These are phyloP conservation scores for Plotosus lineatus DNA, from an alignment of 2,113 vertebrate species.

Conservation along the genomic window DNA sequence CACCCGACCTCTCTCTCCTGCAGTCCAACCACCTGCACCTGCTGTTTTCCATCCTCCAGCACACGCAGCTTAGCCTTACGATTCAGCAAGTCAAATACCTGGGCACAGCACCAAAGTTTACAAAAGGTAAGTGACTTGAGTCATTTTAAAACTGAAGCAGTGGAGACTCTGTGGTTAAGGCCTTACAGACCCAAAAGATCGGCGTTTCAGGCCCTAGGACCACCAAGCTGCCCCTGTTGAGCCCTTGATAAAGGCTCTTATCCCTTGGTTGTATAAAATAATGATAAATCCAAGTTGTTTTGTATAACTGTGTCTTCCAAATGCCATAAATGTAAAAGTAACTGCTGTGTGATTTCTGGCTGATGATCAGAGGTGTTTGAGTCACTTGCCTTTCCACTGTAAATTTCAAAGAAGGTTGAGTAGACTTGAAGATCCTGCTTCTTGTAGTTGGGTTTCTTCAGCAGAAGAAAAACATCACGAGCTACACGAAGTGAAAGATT, in stretches of 20 bases:
- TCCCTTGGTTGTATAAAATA: too few relatives aligned
- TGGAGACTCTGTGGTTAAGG: too few relatives aligned
- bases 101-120: not conserved
- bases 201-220: too few relatives aligned
- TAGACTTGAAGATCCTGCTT: slow-evolving; percentile 97
- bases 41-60: slow-evolving; percentile 95
- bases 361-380: not conserved
- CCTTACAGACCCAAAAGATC: too few relatives aligned
- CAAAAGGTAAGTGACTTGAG: not conserved
- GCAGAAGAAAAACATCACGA: slow-evolving; percentile 97
- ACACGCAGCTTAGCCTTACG: slow-evolving; percentile 95
- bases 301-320: too few relatives aligned
- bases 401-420: slow-evolving; percentile 98
- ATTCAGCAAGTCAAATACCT: slow-evolving; percentile 98
- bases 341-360: too few relatives aligned
- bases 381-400: slow-evolving; percentile 89
- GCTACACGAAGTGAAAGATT: slow-evolving; percentile 69
- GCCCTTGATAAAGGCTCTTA: too few relatives aligned
- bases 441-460: slow-evolving; percentile 97
- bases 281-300: too few relatives aligned
- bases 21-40: slow-evolving; percentile 96
- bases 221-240: too few relatives aligned
- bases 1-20: slow-evolving; percentile 93
- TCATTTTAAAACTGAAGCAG: too few relatives aligned
- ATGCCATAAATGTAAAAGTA: too few relatives aligned